These are phyloP conservation scores for Catostomus latipinnis DNA, from an alignment of 2,797 vertebrate species.

Conservation along the genomic window DNA sequence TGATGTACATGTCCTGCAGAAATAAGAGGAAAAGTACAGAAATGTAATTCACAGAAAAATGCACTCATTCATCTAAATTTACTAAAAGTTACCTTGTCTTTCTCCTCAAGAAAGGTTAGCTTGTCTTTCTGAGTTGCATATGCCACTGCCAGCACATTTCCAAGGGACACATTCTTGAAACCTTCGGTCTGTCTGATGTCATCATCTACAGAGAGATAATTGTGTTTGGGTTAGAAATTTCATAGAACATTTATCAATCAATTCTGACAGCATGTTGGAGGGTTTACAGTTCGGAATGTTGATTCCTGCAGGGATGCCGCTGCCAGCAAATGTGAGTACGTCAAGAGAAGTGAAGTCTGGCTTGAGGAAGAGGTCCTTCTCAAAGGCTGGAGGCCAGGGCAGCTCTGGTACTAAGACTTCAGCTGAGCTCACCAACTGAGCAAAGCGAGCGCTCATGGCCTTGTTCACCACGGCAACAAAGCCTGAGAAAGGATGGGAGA, in stretches of 20 bases:
- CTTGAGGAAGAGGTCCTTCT: slow-evolving; percentile 91
- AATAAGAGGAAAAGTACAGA: background rate
- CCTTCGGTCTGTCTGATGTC: slow-evolving; percentile 91
- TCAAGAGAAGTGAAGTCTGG: slow-evolving; percentile 94
- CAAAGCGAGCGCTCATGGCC: slow-evolving; percentile 90
- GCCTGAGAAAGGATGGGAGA: slow-evolving; percentile 68
- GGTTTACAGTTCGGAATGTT: slow-evolving; percentile 93
- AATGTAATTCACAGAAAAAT: background rate
- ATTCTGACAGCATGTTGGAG: background rate
- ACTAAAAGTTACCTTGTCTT: slow-evolving; percentile 81
- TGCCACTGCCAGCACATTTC: slow-evolving; percentile 89
- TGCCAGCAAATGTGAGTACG: slow-evolving; percentile 90
- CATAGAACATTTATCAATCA: background rate
- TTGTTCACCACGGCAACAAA: slow-evolving; percentile 95
- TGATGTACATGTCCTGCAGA: slow-evolving; percentile 85
- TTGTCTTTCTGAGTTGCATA: slow-evolving; percentile 87
- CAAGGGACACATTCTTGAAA: slow-evolving; percentile 92
- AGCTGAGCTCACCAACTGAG: slow-evolving; percentile 83
- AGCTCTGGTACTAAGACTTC: slow-evolving; percentile 86
- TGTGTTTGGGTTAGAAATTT: background rate
- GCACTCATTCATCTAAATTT: background rate
- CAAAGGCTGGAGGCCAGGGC: slow-evolving; percentile 88
- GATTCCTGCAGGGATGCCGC: slow-evolving; percentile 92
- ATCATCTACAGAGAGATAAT: slow-evolving; percentile 76
- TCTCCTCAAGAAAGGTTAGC: slow-evolving; percentile 88